These are phyloP conservation scores for Odontomyia ornata DNA, from an alignment of 2,888 invertebrate species.

Conservation along the genomic window DNA sequence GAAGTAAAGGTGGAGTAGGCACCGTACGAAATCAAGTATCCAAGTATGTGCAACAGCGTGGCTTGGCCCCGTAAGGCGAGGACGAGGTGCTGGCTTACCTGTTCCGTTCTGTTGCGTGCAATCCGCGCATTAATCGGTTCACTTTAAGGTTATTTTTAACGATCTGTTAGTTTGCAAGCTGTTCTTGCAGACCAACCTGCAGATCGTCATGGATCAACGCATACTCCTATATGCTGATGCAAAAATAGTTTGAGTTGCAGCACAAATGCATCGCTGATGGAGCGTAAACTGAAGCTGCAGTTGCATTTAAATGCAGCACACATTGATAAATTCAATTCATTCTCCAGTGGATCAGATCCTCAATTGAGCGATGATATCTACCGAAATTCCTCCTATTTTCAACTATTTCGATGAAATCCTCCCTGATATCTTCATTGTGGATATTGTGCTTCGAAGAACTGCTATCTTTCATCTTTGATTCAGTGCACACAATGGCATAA, in stretches of 20 bases:
- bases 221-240: slow-evolving; percentile 42
- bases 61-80: not conserved
- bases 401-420: too few species aligned
- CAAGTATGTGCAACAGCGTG: not conserved
- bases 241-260: slow-evolving; percentile 45
- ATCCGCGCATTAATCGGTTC: slow-evolving; percentile 23
- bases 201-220: slow-evolving; percentile 47
- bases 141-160: slow-evolving; percentile 17
- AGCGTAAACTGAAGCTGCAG: slow-evolving; percentile 38
- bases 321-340: too few species aligned
- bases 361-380: too few species aligned
- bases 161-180: slow-evolving; percentile 15
- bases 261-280: slow-evolving; percentile 44
- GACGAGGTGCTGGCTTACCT: slow-evolving; percentile 25
- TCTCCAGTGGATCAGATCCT: too few species aligned
- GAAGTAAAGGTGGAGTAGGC: not conserved
- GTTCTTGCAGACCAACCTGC: slow-evolving; percentile 40
- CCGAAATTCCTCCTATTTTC: too few species aligned
- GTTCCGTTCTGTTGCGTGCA: slow-evolving; percentile 27
- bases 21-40: not conserved
- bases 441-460: too few species aligned
- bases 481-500: too few species aligned
- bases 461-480: too few species aligned
- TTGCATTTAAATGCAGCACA: too few species aligned
- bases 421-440: too few species aligned